Base-by-base conservation (phyloP, 1,140 invertebrate genomes). In the Chionoecetes opilio region DNA sequence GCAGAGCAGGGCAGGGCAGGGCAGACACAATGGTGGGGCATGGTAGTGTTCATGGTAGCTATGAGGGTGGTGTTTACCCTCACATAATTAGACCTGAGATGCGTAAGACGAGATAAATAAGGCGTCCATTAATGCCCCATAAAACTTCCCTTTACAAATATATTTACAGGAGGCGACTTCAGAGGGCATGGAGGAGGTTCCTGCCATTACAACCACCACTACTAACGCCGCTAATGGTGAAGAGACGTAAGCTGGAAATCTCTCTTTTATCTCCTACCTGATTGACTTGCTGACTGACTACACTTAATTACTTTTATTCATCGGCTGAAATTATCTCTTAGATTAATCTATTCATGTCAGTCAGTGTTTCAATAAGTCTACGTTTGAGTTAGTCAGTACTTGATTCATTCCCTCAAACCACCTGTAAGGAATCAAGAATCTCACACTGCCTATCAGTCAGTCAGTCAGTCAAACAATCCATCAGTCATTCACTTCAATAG, bases 111-210 rank as follows among this genome's bases (percentile, higher is more conserved):
- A 17, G 2, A 14, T 53, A 53, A 53, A 17, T 53, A 53, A 1
- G 46, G 46, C n/a, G n/a, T n/a, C 8, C 2, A 53, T 53, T 9
- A 53, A 9, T 14, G 11, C 21, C 46, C 46, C 5, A 75, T 75
- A 2, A 26, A 46, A 21, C 21, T 87, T 21, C 2, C n/a, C 38
- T 38, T 26, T 0, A 29, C 32, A 87, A 32, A 34, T 87, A 38
- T 35, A 89, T 31, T 53, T 3, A 11, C 89, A 92, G 91, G 91
- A 92, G 14, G 82, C 35, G 82, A 82, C n/a, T 6, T 31, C 75
- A 3, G 91, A 85, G 35, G 91, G 41, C 21, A 37, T 84, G 34
- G 91, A 92, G 32, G 91, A 85, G 34, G 82, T 35, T 3, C 31
- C 89, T 75, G 63, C 63, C 6, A 31, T 63, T 0, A 34, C 89